A percentile compares a stretch with the other conserved stretches of the same genome.
Evolutionary conservation across 2,113 vertebrate species (phyloP).

Genomic region (Indri indri): DNA sequence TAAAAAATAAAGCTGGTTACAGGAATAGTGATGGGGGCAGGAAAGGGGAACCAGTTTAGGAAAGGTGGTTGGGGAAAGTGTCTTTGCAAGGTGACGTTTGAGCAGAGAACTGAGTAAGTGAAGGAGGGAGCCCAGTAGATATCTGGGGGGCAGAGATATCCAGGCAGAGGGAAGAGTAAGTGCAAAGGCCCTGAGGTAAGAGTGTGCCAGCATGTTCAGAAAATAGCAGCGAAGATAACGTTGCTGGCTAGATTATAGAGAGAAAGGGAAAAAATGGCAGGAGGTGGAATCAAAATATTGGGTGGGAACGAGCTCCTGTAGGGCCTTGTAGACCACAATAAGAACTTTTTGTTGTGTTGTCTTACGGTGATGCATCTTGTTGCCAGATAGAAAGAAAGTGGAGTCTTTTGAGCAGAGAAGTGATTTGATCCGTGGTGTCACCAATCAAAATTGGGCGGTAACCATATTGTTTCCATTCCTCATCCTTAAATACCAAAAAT

Average conservation of each 20-base stretch:
- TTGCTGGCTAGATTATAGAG: not conserved
- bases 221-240: not conserved
- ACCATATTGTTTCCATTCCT: not conserved
- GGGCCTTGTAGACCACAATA: not conserved
- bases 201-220: too few species aligned
- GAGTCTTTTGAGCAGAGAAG: not conserved
- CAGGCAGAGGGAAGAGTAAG: not conserved
- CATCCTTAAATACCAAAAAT: constrained; percentile 58
- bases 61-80: not conserved
- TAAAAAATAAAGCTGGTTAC: not conserved
- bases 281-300: not conserved
- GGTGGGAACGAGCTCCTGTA: not conserved
- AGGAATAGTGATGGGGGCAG: not conserved
- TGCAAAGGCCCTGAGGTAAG: not conserved
- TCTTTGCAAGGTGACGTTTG: not conserved
- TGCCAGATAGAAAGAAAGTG: not conserved
- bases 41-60: not conserved
- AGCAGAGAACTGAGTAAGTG: not conserved
- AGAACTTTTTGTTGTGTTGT: not conserved
- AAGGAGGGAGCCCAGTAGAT: not conserved
- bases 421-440: not conserved
- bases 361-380: not conserved
- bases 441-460: not conserved
- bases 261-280: not conserved
- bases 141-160: not conserved